Conservation (phyloP, 2,113 vertebrate genomes). For the Istiophorus platypterus region DNA sequence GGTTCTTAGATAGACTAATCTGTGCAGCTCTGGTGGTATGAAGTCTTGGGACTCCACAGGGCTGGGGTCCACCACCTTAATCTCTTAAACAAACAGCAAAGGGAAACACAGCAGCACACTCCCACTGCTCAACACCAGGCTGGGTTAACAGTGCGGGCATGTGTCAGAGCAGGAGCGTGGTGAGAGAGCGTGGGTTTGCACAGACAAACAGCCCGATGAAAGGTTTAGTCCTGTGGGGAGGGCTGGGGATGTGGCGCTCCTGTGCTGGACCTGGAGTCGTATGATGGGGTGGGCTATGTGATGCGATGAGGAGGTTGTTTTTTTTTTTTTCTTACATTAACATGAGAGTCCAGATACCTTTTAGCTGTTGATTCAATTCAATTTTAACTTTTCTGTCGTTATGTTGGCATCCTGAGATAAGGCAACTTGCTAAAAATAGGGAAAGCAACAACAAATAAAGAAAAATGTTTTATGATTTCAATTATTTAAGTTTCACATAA, state of each 20-base stretch:
- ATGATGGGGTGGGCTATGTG: slow-evolving; percentile 10
- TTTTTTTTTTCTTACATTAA: slow-evolving; percentile 3
- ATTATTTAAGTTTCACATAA: neutral
- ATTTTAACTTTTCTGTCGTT: neutral
- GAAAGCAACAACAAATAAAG: neutral
- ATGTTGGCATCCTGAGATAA: neutral
- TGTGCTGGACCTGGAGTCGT: slow-evolving; percentile 14
- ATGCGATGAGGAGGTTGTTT: slow-evolving; percentile 28
- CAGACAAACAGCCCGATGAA: slow-evolving; percentile 68
- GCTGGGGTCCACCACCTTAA: slow-evolving; percentile 69
- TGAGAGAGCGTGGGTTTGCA: slow-evolving; percentile 46
- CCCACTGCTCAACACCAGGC: slow-evolving; percentile 61
- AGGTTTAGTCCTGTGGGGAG: slow-evolving; percentile 51
- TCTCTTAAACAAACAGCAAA: slow-evolving; percentile 75
- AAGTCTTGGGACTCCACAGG: slow-evolving; percentile 35
- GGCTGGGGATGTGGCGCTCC: slow-evolving; percentile 26
- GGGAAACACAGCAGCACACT: slow-evolving; percentile 56
- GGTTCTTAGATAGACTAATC: neutral
- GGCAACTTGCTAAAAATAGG: neutral
- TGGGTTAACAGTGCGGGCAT: slow-evolving; percentile 43
- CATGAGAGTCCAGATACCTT: slow-evolving; percentile 26
- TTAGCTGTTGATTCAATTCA: neutral
- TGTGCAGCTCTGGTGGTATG: slow-evolving; percentile 36
- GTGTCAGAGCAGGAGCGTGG: slow-evolving; percentile 51
- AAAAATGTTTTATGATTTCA: neutral